phyloP scores from a whole-genome alignment of 2,113 vertebrate genomes.

The Bettongia penicillata region DNA sequence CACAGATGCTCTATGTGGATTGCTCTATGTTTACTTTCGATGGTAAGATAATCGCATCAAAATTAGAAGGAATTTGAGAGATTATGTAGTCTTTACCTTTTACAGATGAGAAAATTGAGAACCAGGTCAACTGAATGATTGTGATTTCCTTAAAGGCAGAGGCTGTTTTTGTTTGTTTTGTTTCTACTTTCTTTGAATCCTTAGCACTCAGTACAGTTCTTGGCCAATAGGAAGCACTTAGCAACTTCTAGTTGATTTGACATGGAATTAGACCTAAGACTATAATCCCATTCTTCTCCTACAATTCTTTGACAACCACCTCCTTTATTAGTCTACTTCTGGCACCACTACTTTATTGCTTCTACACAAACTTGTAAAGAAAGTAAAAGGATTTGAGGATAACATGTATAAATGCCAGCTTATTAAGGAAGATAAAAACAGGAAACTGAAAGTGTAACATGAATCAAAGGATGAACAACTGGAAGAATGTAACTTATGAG shows the following conservation, averaged over 20 bases:
- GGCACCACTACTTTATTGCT: background rate
- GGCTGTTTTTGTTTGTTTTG: background rate
- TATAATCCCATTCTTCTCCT: background rate
- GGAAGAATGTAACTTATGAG: background rate
- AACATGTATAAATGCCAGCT: too few relatives aligned
- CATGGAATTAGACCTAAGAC: too few relatives aligned
- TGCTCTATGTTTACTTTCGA: background rate
- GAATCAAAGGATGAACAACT: background rate
- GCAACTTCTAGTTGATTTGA: background rate
- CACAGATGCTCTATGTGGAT: fast-evolving
- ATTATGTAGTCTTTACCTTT: background rate
- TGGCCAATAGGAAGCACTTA: background rate
- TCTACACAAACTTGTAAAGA: background rate
- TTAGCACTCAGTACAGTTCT: background rate
- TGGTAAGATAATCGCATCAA: background rate
- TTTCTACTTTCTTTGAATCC: too few relatives aligned
- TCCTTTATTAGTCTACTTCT: background rate
- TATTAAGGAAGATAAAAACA: background rate
- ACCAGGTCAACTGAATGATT: background rate
- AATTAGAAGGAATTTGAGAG: background rate
- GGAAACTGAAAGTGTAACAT: background rate
- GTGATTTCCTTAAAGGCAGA: background rate
- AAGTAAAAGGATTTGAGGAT: too few relatives aligned
- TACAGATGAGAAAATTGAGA: background rate
- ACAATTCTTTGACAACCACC: background rate